Evolutionary conservation across 2,888 invertebrate species (phyloP).

Genomic region (Pseudococcus longispinus): DNA sequence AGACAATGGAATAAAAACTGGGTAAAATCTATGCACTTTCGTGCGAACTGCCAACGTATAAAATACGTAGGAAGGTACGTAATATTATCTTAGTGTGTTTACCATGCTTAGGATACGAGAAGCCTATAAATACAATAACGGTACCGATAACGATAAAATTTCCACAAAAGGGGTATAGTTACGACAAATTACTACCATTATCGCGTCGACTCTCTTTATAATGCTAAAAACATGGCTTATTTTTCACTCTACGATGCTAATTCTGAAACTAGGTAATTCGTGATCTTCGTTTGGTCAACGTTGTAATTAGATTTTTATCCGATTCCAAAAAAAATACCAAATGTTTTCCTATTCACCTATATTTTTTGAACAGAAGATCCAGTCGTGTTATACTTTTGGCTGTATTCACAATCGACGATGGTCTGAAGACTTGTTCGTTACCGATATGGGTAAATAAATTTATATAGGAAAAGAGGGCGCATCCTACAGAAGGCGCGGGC

Average conservation of each 20-base stretch:
- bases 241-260: neutral
- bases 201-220: neutral
- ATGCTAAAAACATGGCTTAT: neutral
- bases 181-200: constrained; percentile 15
- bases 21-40: constrained; percentile 8
- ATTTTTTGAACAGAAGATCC: neutral
- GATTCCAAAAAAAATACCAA: neutral
- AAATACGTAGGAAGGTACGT: neutral
- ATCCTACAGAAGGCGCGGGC: constrained; percentile 36
- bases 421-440: neutral
- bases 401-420: neutral
- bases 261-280: constrained; percentile 27
- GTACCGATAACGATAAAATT: constrained; percentile 1
- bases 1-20: constrained; percentile 9
- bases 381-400: neutral
- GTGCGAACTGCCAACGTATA: neutral
- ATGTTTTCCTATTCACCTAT: neutral
- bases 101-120: neutral
- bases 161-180: neutral
- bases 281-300: neutral
- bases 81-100: neutral
- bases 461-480: constrained; percentile 24
- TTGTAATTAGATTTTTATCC: constrained; percentile 23
- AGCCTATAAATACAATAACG: constrained; percentile 5
- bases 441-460: constrained; percentile 6